Evolutionary conservation across 1,140 invertebrate genomes (phyloP), one percentile per base, ranked within the genome.

Genomic region (Tenebrio molitor): DNA sequence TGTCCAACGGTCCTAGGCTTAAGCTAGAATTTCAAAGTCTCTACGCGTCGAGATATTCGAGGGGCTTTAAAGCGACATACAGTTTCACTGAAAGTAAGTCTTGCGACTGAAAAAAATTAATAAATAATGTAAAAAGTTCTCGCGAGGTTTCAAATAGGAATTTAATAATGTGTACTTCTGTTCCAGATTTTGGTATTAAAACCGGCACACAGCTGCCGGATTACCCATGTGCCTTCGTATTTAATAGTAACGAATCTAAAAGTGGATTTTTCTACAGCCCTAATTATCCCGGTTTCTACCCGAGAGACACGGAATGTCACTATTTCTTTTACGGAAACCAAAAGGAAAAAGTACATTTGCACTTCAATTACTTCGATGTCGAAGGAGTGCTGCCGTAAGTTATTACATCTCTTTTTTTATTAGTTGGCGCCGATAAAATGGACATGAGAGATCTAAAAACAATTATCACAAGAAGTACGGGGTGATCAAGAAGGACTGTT

Each of bases 211-310:
- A 95, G 77, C 82, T 92, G 68, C 84, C 87, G 29, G 86, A 90
- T 50, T 90, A 90, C 78, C 91, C 93, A n/a, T 95, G 93, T 84
- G 91, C 91, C 63, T 95, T 95, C 79, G 88, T 89, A 36, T 94
- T 90, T 84, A 92, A 93, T 83, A 95, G 95, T 83, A 92, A 89
- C 68, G 89, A 91, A 75, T 88, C 89, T 4, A 86, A 86, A 72
- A 93, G 90, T 78, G 96, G 96, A 8, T 91, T 92, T 14, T 95
- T 98, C 81, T 90, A 91, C 44, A 96, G 94, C 3, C 95, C 96
- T 0, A 98, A 98, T 84, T 97, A 93, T 80, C 96, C 96, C 0
- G 97, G 97, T 4, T 89, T 90, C 21, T 98, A 98, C 85, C 95
- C 96, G 0, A 86, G 95, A 71, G 92, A 97, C 81, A 95, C 95